Conservation (phyloP, 1,140 invertebrate species). For the Drosophila auraria region DNA sequence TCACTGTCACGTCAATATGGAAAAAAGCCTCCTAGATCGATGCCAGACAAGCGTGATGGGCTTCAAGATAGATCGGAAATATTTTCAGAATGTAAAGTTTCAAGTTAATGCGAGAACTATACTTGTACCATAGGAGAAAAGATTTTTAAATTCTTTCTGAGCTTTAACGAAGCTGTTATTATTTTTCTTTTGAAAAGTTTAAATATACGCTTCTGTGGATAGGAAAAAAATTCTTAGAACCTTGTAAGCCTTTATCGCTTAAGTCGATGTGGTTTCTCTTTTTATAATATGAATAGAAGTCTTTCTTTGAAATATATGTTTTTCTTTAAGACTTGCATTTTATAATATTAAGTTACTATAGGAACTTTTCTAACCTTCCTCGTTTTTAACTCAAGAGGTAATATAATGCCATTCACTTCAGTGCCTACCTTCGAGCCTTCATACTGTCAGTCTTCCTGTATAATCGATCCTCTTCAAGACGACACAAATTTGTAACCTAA, state of each 20-base stretch:
- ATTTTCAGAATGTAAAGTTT: neutral
- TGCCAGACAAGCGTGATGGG: conserved; percentile 8
- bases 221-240: neutral
- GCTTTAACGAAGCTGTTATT: neutral
- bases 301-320: neutral
- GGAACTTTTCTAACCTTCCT: neutral
- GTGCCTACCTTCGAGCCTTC: neutral
- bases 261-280: neutral
- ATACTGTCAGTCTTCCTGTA: neutral
- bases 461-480: conserved; percentile 11
- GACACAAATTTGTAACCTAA: conserved; percentile 9
- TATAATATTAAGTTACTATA: neutral
- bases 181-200: neutral
- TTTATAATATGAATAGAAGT: neutral
- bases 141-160: neutral
- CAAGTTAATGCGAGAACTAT: neutral
- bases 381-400: too few relatives aligned
- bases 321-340: fast-evolving
- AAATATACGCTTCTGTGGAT: neutral
- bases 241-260: neutral
- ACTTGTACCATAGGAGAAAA: neutral
- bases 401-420: neutral
- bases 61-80: neutral
- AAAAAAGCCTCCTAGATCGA: conserved; percentile 15
- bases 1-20: conserved; percentile 33